Base-by-base conservation (phyloP, 1,140 invertebrate genomes). In the Drosophila tristis region DNA sequence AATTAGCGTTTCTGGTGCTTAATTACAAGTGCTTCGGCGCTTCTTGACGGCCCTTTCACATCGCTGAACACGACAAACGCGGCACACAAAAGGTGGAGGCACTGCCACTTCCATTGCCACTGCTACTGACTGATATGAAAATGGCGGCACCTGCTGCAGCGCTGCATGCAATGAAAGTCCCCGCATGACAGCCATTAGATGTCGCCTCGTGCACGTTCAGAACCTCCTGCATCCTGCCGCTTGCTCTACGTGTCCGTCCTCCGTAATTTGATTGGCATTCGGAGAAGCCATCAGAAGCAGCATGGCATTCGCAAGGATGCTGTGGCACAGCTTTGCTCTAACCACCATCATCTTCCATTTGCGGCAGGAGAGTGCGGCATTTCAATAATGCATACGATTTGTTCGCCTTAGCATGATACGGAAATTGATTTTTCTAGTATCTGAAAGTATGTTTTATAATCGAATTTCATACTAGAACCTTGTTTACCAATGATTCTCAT, bases 201-300 rank as follows among this genome's bases (percentile, higher is more conserved):
- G 81, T 51, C 68, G 51, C 44, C 74, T 31, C 49, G 55, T 58
- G 35, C 50, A 16, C 43, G 43, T 50, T 43, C 23, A 25, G 55
- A 56, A 47, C 47, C 55, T 29, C 16, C 25, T 35, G 57, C 74
- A 70, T 66, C 48, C 53, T 39, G 35, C 35, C 35, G 11, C 79
- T 63, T 74, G 74, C 31, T 29, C n/a, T 54, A 64, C 16, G 35
- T 39, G 35, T 13, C 60, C 31, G 65, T 49, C 53, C 66, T 66
- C 67, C 15, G 70, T 84, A 86, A 87, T 87, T 86, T 86, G 81
- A 86, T 86, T 86, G 81, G 81, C 82, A 85, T 84, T 84, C 62
- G 62, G 56, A 73, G 60, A 50, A 60, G 39, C 60, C 56, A 42
- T 29, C 68, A 58, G 15, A 43, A 58, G 20, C 78, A 77, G 16